Percentiles rank a stretch among this genome's conserved stretches.
phyloP scores from a whole-genome alignment of 2,888 invertebrate species.

The Lamproptera curius region DNA sequence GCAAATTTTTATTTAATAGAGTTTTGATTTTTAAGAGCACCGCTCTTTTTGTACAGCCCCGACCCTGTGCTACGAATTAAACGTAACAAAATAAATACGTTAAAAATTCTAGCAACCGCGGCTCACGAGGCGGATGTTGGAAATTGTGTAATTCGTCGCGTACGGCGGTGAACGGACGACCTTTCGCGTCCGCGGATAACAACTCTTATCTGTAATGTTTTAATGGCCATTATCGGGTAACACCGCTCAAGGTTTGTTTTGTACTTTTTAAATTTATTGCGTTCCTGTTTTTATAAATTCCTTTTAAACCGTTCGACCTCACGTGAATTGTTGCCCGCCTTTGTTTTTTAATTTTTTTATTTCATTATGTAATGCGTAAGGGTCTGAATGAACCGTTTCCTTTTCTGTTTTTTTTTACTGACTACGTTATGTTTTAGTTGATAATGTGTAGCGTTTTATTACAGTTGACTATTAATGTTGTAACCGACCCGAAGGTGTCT shows the following conservation, averaged over 20 bases:
- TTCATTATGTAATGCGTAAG: not conserved
- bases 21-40: no score
- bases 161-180: slow-evolving; percentile 50
- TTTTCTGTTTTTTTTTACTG: no score
- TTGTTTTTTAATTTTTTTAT: not conserved
- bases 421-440: no score
- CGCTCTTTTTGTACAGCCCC: no score
- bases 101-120: slow-evolving; percentile 1
- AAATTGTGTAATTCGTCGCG: slow-evolving; percentile 15
- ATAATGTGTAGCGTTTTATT: no score
- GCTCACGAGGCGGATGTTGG: slow-evolving; percentile 15
- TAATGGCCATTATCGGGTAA: slow-evolving; percentile 8
- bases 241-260: slow-evolving; percentile 12
- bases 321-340: not conserved
- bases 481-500: no score
- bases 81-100: no score
- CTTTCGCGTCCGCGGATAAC: slow-evolving; percentile 35
- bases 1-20: no score
- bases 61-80: no score
- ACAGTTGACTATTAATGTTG: no score
- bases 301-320: slow-evolving; percentile 6
- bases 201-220: slow-evolving; percentile 5
- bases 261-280: slow-evolving; percentile 9
- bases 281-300: not conserved
- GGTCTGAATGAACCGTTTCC: not conserved